Evolutionary conservation across 1,140 invertebrate genomes (phyloP).

Genomic region (Pogonognathellus flavescens): DNA sequence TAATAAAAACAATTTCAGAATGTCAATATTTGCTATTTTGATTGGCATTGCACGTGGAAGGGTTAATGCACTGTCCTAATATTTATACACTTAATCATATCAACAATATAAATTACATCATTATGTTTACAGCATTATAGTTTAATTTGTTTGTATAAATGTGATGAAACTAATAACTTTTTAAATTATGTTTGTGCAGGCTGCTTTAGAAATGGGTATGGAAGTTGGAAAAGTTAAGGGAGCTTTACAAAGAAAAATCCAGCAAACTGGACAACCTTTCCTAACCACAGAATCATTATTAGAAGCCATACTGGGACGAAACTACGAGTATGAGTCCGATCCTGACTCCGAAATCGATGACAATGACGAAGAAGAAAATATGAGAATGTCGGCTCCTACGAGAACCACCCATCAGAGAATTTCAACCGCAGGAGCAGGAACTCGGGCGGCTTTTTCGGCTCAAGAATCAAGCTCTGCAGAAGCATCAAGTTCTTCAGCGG

Average conservation of each 20-base stretch:
- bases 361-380: conserved; percentile 53
- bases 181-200: conserved; percentile 68
- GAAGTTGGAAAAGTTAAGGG: conserved; percentile 78
- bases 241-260: conserved; percentile 73
- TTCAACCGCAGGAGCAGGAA: not conserved
- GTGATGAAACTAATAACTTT: not conserved
- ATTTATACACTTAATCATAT: too few species aligned
- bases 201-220: conserved; percentile 79
- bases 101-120: not conserved
- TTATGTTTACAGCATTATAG: too few species aligned
- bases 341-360: conserved; percentile 48
- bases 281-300: conserved; percentile 77
- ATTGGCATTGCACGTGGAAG: too few species aligned
- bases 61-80: too few species aligned
- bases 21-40: too few species aligned
- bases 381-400: conserved; percentile 9
- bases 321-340: conserved; percentile 71
- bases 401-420: not conserved
- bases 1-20: not conserved
- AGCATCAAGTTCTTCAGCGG: conserved; percentile 24
- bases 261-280: conserved; percentile 73
- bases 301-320: conserved; percentile 77
- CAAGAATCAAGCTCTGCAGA: conserved; percentile 36
- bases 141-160: not conserved
- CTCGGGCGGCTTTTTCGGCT: not conserved